Evolutionary conservation across 2,888 invertebrate species (phyloP), one percentile per base, ranked within the genome.

Genomic region (Ariolimax columbianus): DNA sequence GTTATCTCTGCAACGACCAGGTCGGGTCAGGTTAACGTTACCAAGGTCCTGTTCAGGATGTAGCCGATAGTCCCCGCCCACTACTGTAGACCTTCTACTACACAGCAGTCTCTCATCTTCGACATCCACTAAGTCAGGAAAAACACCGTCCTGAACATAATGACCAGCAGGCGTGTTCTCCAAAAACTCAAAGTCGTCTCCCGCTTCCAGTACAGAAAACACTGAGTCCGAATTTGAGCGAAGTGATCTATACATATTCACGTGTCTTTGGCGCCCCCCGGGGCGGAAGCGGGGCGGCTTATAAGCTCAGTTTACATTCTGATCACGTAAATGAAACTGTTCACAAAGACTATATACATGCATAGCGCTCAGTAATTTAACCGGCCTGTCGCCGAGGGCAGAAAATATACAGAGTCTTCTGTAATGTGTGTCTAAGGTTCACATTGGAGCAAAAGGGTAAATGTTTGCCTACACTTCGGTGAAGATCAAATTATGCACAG

Each of bases 191-290:
- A n/a, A 47, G 30, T 75, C 73, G 43, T 75, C 47, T 47, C 2
- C 30, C 17, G 73, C 38, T 47, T 43, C 30, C 43, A 47, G 14
- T n/a, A 75, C 17, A 3, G 47, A 47, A 47, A 47, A 47, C 40
- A 40, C 72, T 1, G 72, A 72, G 4, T 75, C 47, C 4, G 47
- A 75, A 14, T 47, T 47, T 1, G 43, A 23, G 1, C 4, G 47
- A 17, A 75, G 6, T 11, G 73, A 30, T 30, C 73, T n/a, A 47
- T 26, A 75, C 73, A 75, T 75, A 47, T 9, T 75, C n/a, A 75
- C 72, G 40, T 43, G 26, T n/a, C 23, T 0, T 0, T 1, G 6
- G 19, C 26, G 40, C 26, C 3, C 17, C 36, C 40, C 26, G 19
- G 70, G 17, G 14, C 2, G 40, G 72, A 66, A 66, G 30, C 30